phyloP scores from a whole-genome alignment of 1,140 invertebrate species.

The Drosophila pseudoobscura region DNA sequence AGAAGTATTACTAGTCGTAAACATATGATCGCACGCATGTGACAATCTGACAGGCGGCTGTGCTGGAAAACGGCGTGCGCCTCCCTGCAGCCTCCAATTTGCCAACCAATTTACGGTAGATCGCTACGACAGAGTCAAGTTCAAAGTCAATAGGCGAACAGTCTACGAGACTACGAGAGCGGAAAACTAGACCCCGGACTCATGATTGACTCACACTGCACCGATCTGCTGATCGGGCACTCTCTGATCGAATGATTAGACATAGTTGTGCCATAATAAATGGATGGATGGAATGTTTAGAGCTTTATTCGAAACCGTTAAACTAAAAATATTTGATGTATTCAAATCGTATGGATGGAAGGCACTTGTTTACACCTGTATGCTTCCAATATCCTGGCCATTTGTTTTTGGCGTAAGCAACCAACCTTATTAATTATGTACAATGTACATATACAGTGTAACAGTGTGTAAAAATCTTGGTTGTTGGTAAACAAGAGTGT shows the following conservation, averaged over 20 bases:
- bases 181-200: slow-evolving; percentile 13
- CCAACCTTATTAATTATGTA: too few relatives aligned
- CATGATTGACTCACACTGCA: slow-evolving; percentile 24
- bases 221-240: slow-evolving; percentile 36
- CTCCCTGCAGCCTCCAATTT: slow-evolving; percentile 24
- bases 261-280: slow-evolving; percentile 15
- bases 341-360: too few relatives aligned
- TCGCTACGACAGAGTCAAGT: slow-evolving; percentile 30
- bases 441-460: too few relatives aligned
- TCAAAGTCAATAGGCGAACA: slow-evolving; percentile 56
- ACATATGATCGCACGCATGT: slow-evolving; percentile 12
- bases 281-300: slow-evolving; percentile 29
- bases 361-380: too few relatives aligned
- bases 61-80: not conserved
- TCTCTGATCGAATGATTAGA: slow-evolving; percentile 54
- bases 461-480: too few relatives aligned
- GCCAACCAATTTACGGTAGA: slow-evolving; percentile 23
- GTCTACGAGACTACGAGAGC: slow-evolving; percentile 1
- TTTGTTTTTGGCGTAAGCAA: too few relatives aligned
- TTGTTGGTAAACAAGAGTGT: too few relatives aligned
- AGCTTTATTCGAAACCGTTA: slow-evolving; percentile 18
- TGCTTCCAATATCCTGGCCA: too few relatives aligned
- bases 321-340: not conserved
- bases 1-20: slow-evolving; percentile 26
- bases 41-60: slow-evolving; percentile 11